Evolutionary conservation across 2,797 vertebrate species (phyloP), one percentile per base, ranked within the genome.

Genomic region (Serranus cabrilla): DNA sequence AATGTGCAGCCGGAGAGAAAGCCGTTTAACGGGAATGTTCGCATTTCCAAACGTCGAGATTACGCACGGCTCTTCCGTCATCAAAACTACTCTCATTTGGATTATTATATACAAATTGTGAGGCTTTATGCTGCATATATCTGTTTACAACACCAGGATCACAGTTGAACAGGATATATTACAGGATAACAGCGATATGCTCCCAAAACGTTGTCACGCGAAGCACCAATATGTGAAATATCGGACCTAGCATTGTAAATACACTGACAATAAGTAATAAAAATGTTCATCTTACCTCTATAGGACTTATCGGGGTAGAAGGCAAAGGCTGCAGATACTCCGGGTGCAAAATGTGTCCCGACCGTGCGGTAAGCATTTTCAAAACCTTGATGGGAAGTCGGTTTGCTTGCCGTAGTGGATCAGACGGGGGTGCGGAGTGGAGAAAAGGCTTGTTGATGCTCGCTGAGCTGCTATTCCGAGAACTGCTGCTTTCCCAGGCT

Each of bases 281-380:
- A 73, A 37, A 60, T 20, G 20, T 16, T 31, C 2, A 1, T 42
- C 96, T 97, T 97, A 99, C 98, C 98, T 99, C 98, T 45, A 99
- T 99, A 1, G 98, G 98, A 93, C 97, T 99, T 84, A 99, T 93
- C 11, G 98, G 98, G 62, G 98, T 99, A 71, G 98, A 98, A 82
- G 97, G 98, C 89, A 99, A 91, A 73, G 98, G 98, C 92, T 99
- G 98, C 83, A 99, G 96, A 80, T 99, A 99, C 86, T 99, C 98
- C 75, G 98, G 98, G 92, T 99, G 98, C 94, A 99, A 95, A 95
- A 99, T 98, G 96, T 99, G 98, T 94, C 98, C 98, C 85, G 97
- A 97, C 84, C 98, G 96, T 88, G 98, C 97, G 58, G 97, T 99
- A 74, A 99, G 97, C 98, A 99, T 99, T 95, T 98, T 99, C 93